Base-by-base conservation (phyloP, 2,888 invertebrate genomes). In the Orthonevra nobilis region DNA sequence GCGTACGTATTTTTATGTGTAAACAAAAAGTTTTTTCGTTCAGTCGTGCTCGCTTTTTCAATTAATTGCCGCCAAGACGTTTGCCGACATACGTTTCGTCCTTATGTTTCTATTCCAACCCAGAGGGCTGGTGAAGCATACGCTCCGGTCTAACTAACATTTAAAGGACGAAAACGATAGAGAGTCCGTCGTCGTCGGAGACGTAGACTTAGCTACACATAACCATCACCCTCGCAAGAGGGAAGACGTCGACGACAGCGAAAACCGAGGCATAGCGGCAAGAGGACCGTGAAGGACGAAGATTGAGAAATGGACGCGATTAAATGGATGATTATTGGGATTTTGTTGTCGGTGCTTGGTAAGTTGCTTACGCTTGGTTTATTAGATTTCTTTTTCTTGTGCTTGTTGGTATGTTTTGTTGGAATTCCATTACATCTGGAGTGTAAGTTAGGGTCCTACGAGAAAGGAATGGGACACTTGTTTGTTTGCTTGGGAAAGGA, bases 21-120 rank as follows among this genome's bases (percentile, higher is more conserved):
- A 72, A 66, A 64, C 54, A 68, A 58, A 61, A 75, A 64, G 66
- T 72, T 63, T 81, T 56, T 70, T 69, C 81, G n/a, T n/a, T n/a
- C 81, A 68, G 77, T 81, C 81, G 81, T 81, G 81, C 72, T 81
- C 73, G 75, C 81, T 81, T 82, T 82, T 82, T 75, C 75, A 81
- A 81, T 81, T 81, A 82, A 82, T 81, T 81, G 82, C 81, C 66
- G 58, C 70, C 70, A 77, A 79, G 82, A 82, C 69, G 69, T 77
- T 74, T 61, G 81, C 79, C 69, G 68, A 68, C 77, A 77, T 64
- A 70, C 77, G 70, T 54, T 77, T 66, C 64, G 58, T 70, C 70
- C 70, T 60, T 77, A 64, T 64, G 64, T 36, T 58, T 23, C 38
- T 36, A 40, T 36, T n/a, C 23, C 23, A 23, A 4, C 46, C 52